Evolutionary conservation across 2,888 invertebrate species (phyloP), one percentile per base, ranked within the genome.

Genomic region (Lamellibrachia satsuma): DNA sequence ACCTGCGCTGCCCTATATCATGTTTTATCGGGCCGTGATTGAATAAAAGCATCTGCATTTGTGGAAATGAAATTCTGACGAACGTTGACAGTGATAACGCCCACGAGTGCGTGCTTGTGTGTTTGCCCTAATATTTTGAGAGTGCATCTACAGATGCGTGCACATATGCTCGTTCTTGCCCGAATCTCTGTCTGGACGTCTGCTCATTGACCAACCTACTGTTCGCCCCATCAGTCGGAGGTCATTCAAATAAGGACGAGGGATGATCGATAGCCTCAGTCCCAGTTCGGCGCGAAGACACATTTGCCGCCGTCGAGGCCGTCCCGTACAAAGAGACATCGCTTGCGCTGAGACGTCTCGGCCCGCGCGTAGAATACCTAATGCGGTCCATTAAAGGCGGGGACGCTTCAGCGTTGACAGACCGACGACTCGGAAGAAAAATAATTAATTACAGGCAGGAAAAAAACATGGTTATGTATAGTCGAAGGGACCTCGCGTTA

Each of bases 401-500:
- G 75, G 75, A 6, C 15, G 4, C 15, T 4, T 75, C 22, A n/a
- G 75, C 75, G 75, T 75, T 75, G 75, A 75, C 75, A 75, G 55
- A n/a, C 75, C 75, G 75, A 22, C 75, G 75, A 75, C 75, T 75
- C n/a, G 75, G 75, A 75, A 75, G 75, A 75, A 75, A 75, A n/a
- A 75, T 75, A n/a, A 75, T n/a, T n/a, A 15, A 75, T 75, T 75
- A 75, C 22, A 75, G 22, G 75, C 1, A 6, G 75, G 0, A 75
- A n/a, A 75, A 75, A 9, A 75, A 15, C n/a, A 75, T 75, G 2
- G 75, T 75, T 75, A 75, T 75, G 75, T 15, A 75, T 75, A n/a
- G 15, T 15, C 75, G 22, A 6, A 15, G 75, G 75, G 75, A 22
- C 15, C 75, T n/a, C 75, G 75, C 75, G 75, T 75, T 75, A 75